Evolutionary conservation across 1,140 invertebrate species (phyloP), one percentile per base, ranked within the genome.

Genomic region (Drosophila trapezifrons): DNA sequence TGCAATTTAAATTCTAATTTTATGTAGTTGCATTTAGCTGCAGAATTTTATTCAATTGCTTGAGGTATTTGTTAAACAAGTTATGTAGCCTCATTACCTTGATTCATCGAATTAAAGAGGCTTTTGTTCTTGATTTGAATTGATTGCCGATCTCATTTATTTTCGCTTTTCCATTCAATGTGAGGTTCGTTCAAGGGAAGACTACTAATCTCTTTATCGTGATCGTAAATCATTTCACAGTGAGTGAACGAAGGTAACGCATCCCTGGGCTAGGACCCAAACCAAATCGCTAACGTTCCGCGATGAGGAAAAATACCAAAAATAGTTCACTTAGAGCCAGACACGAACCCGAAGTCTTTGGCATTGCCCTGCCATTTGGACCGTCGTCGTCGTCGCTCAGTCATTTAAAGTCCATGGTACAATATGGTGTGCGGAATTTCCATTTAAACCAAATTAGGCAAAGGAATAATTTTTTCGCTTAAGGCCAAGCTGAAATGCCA

Each of bases 371-470:
- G 55, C 63, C 46, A 55, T 63, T 58, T 57, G 60, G 54, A 32
- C 22, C 52, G 52, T 20, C 29, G 18, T 56, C 42, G 45, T 69
- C 56, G 64, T 73, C 73, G 80, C 27, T 25, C 35, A 71, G 69
- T 82, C 78, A 87, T 85, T 87, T 85, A 87, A 85, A 87, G 82
- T 87, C 79, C 83, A 78, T 80, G 54, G 79, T 87, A 86, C 83
- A 87, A 87, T 86, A 86, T 86, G 82, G 82, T 86, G 82, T 86
- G 82, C 79, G 82, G 82, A 86, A 86, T 86, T 86, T 86, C 82
- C 82, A 86, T 87, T 86, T 87, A 87, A 86, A 76, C 82, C 82
- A 86, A 86, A 86, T 86, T 86, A 87, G 82, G 82, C 78, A 87
- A 76, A 87, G 82, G 82, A 85, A 85, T 87, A 85, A 72, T 78